These are phyloP conservation scores for Heteropelma amictum DNA, from an alignment of 2,888 invertebrate species.

Conservation along the genomic window DNA sequence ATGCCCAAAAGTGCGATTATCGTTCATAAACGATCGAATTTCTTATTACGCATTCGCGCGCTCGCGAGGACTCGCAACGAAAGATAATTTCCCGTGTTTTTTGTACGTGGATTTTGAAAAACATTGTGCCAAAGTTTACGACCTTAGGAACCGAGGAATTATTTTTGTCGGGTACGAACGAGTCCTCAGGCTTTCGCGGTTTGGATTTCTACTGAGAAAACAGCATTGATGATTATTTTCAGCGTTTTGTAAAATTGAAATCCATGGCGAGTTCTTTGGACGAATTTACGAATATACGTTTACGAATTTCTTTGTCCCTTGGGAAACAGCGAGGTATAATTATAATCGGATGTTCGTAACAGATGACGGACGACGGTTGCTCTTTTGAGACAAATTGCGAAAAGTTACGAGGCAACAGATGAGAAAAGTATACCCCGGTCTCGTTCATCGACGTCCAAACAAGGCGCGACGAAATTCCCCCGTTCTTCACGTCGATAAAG, in stretches of 20 bases:
- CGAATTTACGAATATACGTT: too few relatives aligned
- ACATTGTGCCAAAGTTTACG: too few relatives aligned
- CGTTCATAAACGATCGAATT: constrained; percentile 4
- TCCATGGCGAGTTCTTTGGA: too few relatives aligned
- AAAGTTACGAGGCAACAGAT: not conserved
- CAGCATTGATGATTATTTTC: not conserved
- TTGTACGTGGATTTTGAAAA: too few relatives aligned
- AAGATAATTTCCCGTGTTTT: too few relatives aligned
- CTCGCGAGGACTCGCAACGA: not conserved
- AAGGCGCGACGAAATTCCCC: constrained; percentile 9
- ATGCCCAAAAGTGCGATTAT: constrained; percentile 33
- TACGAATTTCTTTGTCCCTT: too few relatives aligned
- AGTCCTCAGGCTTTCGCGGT: not conserved
- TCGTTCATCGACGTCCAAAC: constrained; percentile 22
- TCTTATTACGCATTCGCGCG: not conserved
- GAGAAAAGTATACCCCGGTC: not conserved
- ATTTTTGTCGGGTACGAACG: too few relatives aligned
- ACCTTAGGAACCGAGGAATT: too few relatives aligned
- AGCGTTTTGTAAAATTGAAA: too few relatives aligned
- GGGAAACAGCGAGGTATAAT: not conserved
- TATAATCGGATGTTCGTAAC: not conserved
- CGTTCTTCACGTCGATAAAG: constrained; percentile 1
- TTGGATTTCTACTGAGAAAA: not conserved
- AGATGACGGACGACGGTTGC: constrained; percentile 7
- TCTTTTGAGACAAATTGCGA: not conserved